Evolutionary conservation across 2,888 invertebrate genomes (phyloP).

Genomic region (Ormia ochracea): DNA sequence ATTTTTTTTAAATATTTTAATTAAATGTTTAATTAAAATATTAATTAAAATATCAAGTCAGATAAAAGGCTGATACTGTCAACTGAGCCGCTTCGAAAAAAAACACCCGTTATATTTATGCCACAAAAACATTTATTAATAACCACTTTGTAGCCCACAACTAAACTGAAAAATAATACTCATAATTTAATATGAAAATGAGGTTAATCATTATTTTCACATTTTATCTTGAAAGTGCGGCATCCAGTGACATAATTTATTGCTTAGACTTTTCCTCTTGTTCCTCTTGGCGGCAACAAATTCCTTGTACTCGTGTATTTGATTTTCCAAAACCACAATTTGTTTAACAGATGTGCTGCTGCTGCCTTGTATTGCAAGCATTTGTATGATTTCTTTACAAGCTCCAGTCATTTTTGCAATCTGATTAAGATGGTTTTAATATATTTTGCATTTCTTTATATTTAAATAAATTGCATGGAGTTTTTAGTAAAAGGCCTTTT

Average conservation of each 20-base stretch:
- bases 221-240: background rate
- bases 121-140: background rate
- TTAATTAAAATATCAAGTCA: too few species aligned
- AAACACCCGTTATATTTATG: background rate
- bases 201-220: slow-evolving; percentile 11
- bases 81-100: too few species aligned
- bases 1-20: too few species aligned
- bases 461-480: background rate
- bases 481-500: background rate
- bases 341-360: slow-evolving; percentile 38
- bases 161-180: background rate
- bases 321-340: slow-evolving; percentile 50
- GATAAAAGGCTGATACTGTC: too few species aligned
- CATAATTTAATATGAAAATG: slow-evolving; percentile 37
- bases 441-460: background rate
- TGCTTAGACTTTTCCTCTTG: background rate
- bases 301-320: slow-evolving; percentile 14
- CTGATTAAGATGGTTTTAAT: background rate
- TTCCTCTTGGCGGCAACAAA: background rate
- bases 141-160: background rate
- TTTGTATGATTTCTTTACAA: slow-evolving; percentile 49
- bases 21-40: too few species aligned
- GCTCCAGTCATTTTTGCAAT: slow-evolving; percentile 24
- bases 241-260: slow-evolving; percentile 36
- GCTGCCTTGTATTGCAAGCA: slow-evolving; percentile 27